Evolutionary conservation across 1,140 invertebrate species (phyloP), one percentile per base, ranked within the genome.

Genomic region (Drosophila ironensis): DNA sequence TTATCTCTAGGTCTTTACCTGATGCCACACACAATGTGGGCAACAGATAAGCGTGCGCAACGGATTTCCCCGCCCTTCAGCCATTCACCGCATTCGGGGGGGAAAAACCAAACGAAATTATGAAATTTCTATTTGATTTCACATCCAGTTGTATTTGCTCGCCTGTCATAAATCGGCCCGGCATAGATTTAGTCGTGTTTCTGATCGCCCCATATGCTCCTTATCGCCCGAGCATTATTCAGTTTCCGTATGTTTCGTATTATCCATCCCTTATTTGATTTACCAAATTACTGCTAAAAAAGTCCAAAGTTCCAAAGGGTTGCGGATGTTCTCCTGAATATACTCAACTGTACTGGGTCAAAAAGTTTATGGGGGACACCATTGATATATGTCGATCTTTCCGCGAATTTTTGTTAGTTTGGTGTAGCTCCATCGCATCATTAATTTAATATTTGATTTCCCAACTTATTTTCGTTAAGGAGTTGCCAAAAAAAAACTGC

Each of bases 71-170:
- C 24, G 22, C 22, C 16, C 45, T 20, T 22, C 24, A 2, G n/a
- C 11, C 1, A 8, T 3, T 7, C 16, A 16, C 28, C 45, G 11
- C 44, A 54, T 48, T 66, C 40, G 33, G 53, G 52, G 48, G 40
- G 57, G n/a, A n/a, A n/a, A n/a, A n/a, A n/a, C n/a, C n/a, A 54
- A 61, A 27, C 35, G 24, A 66, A 74, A 51, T 67, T 67, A 68
- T 63, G 74, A 78, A 86, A 68, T 72, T 86, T 86, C 47, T 80
- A 86, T 84, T 80, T 86, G 74, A 80, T 84, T 86, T 78, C 42
- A 71, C 59, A 78, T 84, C 68, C 56, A 19, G 37, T 45, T 72
- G 40, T 82, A 72, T 80, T 80, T 74, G 41, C 53, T 72, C 47
- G 38, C 25, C 54, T 72, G 52, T 72, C 76, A 72, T n/a, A n/a